Evolutionary conservation across 2,888 invertebrate genomes (phyloP).

Genomic region (Megastigmus dorsalis): DNA sequence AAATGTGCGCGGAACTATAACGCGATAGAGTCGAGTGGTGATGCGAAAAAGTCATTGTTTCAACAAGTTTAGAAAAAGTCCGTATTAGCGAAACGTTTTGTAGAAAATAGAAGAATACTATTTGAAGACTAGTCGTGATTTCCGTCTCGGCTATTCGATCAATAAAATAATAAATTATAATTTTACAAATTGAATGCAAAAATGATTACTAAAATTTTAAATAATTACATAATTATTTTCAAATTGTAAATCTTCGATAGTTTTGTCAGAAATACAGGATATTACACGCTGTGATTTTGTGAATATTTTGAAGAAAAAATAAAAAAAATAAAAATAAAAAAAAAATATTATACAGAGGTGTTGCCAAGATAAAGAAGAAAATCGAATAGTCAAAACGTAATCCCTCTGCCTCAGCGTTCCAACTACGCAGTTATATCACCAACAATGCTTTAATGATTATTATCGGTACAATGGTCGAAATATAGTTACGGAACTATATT

Average conservation of each 20-base stretch:
- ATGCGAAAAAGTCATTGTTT: not conserved
- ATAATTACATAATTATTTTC: too few relatives aligned
- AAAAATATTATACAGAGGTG: too few relatives aligned
- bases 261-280: too few relatives aligned
- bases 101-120: constrained; percentile 63
- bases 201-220: too few relatives aligned
- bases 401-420: constrained; percentile 44
- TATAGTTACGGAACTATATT: constrained; percentile 34
- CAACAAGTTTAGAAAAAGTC: constrained; percentile 42
- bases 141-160: constrained; percentile 55
- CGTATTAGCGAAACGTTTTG: constrained; percentile 38
- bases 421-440: constrained; percentile 63
- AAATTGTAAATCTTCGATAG: too few relatives aligned
- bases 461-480: constrained; percentile 23
- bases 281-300: too few relatives aligned
- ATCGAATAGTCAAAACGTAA: constrained; percentile 55
- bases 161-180: not conserved
- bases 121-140: constrained; percentile 66
- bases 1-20: not conserved
- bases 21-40: constrained; percentile 1
- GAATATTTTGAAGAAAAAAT: too few relatives aligned
- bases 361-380: too few relatives aligned
- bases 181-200: not conserved
- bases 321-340: too few relatives aligned
- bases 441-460: constrained; percentile 62